Percentiles rank a stretch among this genome's conserved stretches.
Conservation (phyloP, 2,888 invertebrate genomes). For the Drosophila vallismaia region DNA sequence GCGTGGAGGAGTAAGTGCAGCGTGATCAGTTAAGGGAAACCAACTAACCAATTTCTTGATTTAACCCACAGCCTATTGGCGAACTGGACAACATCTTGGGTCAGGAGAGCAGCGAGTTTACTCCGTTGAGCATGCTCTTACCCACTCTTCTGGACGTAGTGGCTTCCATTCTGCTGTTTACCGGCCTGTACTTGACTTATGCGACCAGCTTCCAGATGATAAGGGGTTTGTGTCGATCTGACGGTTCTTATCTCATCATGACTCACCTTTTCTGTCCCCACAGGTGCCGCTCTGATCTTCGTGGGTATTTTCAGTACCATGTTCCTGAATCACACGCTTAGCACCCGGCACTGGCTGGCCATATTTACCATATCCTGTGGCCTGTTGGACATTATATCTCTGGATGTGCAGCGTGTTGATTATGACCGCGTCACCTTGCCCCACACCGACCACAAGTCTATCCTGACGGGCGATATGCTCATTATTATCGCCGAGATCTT, state of each 20-base stretch:
- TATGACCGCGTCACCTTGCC: slow-evolving; percentile 70
- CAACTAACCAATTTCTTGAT: neutral
- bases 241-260: slow-evolving; percentile 5
- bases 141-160: slow-evolving; percentile 96
- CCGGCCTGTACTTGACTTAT: slow-evolving; percentile 95
- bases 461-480: slow-evolving; percentile 92
- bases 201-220: slow-evolving; percentile 99
- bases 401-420: slow-evolving; percentile 85
- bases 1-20: slow-evolving; percentile 85
- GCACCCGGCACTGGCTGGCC: slow-evolving; percentile 90
- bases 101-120: slow-evolving; percentile 90
- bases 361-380: slow-evolving; percentile 90
- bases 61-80: slow-evolving; percentile 79
- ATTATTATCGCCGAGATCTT: slow-evolving; percentile 92
- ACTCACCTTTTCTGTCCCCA: neutral
- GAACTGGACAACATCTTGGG: slow-evolving; percentile 87
- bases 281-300: slow-evolving; percentile 93
- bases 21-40: neutral
- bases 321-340: slow-evolving; percentile 89
- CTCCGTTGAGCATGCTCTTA: slow-evolving; percentile 91
- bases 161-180: slow-evolving; percentile 95
- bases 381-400: slow-evolving; percentile 89
- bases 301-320: slow-evolving; percentile 94
- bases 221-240: slow-evolving; percentile 86
- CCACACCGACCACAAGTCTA: slow-evolving; percentile 85